A percentile compares a stretch with the other conserved stretches of the same genome.
Evolutionary conservation across 2,888 invertebrate species (phyloP).

Genomic region (Calameuta idolon): DNA sequence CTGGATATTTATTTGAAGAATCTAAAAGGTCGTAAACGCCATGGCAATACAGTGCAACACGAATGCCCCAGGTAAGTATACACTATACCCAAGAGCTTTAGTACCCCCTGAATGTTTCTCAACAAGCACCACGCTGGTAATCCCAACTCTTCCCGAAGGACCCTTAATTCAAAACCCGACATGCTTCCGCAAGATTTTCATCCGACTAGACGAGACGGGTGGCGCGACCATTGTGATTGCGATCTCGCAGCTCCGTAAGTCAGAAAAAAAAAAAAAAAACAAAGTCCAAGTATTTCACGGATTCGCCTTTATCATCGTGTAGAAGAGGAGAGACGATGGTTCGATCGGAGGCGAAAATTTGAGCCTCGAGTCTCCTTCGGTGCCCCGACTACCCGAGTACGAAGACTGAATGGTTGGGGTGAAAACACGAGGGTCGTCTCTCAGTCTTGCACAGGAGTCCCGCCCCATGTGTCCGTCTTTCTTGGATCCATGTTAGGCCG

Average conservation of each 20-base stretch:
- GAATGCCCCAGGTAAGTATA: neutral
- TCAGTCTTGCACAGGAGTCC: neutral
- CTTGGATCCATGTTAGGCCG: constrained; percentile 1
- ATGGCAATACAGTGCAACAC: neutral
- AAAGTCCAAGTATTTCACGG: neutral
- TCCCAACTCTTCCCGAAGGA: neutral
- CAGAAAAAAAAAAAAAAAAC: neutral
- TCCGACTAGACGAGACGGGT: neutral
- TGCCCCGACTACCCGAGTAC: neutral
- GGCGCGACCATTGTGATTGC: neutral
- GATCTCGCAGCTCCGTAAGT: neutral
- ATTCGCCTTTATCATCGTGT: neutral
- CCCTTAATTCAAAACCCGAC: neutral
- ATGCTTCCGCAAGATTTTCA: neutral
- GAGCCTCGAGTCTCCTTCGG: neutral
- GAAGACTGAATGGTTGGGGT: neutral
- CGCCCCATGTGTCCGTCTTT: neutral
- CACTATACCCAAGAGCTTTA: neutral
- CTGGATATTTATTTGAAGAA: neutral
- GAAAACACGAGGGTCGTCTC: neutral
- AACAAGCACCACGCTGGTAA: neutral
- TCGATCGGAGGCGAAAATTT: neutral
- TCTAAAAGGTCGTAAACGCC: neutral
- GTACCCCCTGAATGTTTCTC: neutral
- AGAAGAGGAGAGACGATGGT: neutral